phyloP scores from a whole-genome alignment of 2,888 invertebrate genomes.

The Globia sparganii region DNA sequence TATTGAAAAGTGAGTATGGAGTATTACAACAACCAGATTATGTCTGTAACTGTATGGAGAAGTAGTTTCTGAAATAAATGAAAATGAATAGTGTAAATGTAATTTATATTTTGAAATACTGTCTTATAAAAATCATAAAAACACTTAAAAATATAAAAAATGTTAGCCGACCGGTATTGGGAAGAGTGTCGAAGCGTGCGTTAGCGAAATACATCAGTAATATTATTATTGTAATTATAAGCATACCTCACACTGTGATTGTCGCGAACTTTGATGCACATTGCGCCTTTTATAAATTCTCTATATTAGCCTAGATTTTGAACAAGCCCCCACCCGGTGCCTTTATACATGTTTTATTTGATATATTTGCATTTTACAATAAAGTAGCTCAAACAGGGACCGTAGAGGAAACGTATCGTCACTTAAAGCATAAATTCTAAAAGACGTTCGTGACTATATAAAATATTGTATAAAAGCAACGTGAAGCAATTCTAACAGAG shows the following conservation, averaged over 20 bases:
- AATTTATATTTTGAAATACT: conserved; percentile 11
- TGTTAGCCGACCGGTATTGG: not conserved
- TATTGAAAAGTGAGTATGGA: too few species aligned
- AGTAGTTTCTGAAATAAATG: not conserved
- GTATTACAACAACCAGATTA: not conserved
- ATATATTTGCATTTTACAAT: not conserved
- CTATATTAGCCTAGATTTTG: not conserved
- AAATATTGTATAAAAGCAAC: conserved; percentile 28
- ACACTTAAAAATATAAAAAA: conserved; percentile 1
- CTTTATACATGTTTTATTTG: not conserved
- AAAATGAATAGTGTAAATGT: not conserved
- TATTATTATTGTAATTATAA: conserved; percentile 13
- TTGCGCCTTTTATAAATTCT: not conserved
- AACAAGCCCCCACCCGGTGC: not conserved
- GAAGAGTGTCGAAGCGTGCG: not conserved
- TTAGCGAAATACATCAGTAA: not conserved
- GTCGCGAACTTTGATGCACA: not conserved
- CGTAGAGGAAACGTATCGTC: not conserved
- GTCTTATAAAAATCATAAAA: conserved; percentile 1
- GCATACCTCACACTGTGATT: not conserved
- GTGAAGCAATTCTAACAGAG: conserved; percentile 46
- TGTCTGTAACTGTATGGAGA: not conserved
- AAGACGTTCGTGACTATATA: not conserved
- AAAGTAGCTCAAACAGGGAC: not conserved
- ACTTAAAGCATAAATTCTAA: not conserved